A percentile compares a stretch with the other conserved stretches of the same genome.
These are phyloP conservation scores for Echinops telfairi DNA, from an alignment of 2,113 vertebrate species.

Conservation along the genomic window DNA sequence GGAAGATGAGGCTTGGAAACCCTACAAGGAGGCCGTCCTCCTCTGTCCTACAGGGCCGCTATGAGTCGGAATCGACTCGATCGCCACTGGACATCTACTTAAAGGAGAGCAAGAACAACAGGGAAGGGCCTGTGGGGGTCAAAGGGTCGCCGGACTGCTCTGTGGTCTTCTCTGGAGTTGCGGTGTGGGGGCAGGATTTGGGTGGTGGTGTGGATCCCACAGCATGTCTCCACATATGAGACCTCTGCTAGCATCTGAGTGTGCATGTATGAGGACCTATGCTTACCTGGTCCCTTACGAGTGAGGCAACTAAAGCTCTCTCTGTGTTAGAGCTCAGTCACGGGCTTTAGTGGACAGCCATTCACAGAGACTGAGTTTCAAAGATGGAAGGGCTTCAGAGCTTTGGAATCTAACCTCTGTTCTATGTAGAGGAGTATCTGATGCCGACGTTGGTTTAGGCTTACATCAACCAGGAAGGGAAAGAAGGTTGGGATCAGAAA, in stretches of 20 bases:
- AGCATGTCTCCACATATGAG: background rate
- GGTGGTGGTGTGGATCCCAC: background rate
- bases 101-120: background rate
- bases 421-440: background rate
- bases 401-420: background rate
- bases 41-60: background rate
- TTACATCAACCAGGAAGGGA: background rate
- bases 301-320: background rate
- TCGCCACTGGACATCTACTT: background rate
- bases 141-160: background rate
- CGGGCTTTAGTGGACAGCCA: conserved; percentile 4
- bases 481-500: background rate
- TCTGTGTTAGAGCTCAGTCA: background rate
- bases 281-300: conserved; percentile 40
- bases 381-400: background rate
- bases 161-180: background rate
- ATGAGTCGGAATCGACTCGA: background rate
- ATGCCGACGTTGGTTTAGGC: background rate
- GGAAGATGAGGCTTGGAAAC: too few relatives aligned
- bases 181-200: background rate
- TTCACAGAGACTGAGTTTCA: background rate
- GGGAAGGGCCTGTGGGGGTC: background rate
- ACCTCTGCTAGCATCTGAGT: background rate
- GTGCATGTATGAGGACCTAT: background rate
- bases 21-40: background rate